Conservation (phyloP, 2,888 invertebrate species). For the Metallyticus violacea region DNA sequence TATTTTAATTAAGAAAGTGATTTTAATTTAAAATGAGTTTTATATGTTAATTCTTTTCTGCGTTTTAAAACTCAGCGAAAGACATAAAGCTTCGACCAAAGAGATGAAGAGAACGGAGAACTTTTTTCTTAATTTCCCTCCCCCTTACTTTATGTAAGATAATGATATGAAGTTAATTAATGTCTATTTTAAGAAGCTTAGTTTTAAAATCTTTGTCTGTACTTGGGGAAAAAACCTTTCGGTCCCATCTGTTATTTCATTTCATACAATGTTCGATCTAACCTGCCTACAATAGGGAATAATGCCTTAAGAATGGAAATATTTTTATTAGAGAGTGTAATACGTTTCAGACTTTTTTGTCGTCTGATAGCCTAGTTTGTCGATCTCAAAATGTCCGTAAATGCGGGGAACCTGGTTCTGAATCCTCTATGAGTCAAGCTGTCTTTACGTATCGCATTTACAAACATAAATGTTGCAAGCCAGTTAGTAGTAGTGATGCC, state of each 20-base stretch:
- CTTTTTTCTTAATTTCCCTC: neutral
- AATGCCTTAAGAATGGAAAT: too few species aligned
- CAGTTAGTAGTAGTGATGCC: too few species aligned
- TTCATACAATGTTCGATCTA: neutral
- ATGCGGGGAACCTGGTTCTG: too few species aligned
- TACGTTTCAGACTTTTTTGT: too few species aligned
- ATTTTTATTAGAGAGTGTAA: too few species aligned
- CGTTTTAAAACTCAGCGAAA: neutral
- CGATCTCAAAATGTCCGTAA: too few species aligned
- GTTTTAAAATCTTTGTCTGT: too few species aligned
- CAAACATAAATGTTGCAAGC: too few species aligned
- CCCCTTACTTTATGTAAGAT: neutral
- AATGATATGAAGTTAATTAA: neutral
- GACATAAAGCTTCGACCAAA: neutral
- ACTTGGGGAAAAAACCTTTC: neutral
- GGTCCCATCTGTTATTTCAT: neutral
- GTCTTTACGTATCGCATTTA: too few species aligned
- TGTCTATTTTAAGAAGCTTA: neutral
- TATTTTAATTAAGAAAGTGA: conserved; percentile 28
- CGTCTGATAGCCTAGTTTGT: too few species aligned
- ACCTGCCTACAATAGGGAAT: neutral
- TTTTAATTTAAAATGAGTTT: conserved; percentile 30
- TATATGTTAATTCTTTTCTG: conserved; percentile 27
- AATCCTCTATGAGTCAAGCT: too few species aligned
- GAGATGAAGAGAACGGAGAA: neutral